Percentiles rank a stretch among this genome's conserved stretches.
These are phyloP conservation scores for Pogonocherus hispidulus DNA, from an alignment of 2,888 invertebrate genomes.

Conservation along the genomic window DNA sequence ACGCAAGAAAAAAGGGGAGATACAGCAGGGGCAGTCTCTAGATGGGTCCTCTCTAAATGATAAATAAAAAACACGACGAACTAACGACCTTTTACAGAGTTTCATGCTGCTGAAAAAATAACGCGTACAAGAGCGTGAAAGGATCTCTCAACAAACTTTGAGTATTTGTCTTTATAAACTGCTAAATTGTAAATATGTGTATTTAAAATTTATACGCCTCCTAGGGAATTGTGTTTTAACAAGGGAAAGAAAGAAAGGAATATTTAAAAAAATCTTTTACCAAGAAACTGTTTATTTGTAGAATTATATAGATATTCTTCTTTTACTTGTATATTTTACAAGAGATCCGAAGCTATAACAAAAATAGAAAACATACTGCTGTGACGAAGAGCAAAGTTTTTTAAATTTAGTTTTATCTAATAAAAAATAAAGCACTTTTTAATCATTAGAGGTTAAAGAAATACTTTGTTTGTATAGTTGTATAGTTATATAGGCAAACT, in stretches of 20 bases:
- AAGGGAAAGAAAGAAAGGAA: neutral
- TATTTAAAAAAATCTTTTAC: too few relatives aligned
- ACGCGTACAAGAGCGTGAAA: neutral
- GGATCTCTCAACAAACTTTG: slow-evolving; percentile 2
- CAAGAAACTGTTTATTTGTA: too few relatives aligned
- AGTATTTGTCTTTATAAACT: slow-evolving; percentile 9
- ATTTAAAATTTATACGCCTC: slow-evolving; percentile 6
- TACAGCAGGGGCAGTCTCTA: neutral
- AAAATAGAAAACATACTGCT: too few relatives aligned
- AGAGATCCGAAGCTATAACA: too few relatives aligned
- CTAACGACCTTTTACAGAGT: slow-evolving; percentile 2
- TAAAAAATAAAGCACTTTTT: too few relatives aligned
- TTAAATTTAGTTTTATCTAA: too few relatives aligned
- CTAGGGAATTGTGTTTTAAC: neutral
- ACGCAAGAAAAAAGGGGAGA: neutral
- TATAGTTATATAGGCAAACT: too few relatives aligned
- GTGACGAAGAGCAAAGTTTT: too few relatives aligned
- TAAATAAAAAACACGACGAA: neutral
- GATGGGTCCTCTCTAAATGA: neutral
- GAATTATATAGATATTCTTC: too few relatives aligned
- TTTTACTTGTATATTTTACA: too few relatives aligned
- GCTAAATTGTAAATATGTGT: neutral
- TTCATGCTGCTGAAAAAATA: slow-evolving; percentile 9
- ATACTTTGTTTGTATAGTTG: too few relatives aligned
- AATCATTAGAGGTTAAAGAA: too few relatives aligned